A percentile compares a stretch with the other conserved stretches of the same genome.
Evolutionary conservation across 2,797 vertebrate species (phyloP).

Genomic region (Aldrovandia affinis): DNA sequence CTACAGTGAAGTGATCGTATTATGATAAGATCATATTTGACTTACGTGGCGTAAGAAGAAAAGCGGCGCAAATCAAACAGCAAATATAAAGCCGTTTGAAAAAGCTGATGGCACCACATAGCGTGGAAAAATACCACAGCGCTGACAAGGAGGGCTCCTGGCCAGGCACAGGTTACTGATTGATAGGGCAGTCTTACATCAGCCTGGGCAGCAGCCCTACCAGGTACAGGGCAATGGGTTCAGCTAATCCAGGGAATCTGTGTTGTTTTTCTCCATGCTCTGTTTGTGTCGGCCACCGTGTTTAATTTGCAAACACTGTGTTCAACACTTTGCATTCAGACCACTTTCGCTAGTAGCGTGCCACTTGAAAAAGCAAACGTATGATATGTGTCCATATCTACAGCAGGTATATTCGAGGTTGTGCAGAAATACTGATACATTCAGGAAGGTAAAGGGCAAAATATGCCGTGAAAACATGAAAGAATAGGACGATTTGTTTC

Average conservation of each 20-base stretch:
- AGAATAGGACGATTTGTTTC: conserved; percentile 6
- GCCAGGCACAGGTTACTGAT: neutral
- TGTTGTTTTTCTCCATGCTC: neutral
- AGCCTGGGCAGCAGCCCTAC: neutral
- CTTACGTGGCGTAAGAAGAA: neutral
- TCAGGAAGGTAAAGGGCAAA: neutral
- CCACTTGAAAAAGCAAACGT: neutral
- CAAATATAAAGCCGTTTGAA: neutral
- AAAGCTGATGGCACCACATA: neutral
- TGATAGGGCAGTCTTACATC: neutral
- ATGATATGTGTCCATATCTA: neutral
- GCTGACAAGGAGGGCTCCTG: neutral
- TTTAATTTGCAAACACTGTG: neutral
- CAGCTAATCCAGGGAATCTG: neutral
- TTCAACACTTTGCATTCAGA: neutral
- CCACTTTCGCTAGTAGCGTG: neutral
- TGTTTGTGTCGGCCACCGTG: neutral
- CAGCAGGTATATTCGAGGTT: neutral
- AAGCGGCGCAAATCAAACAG: neutral
- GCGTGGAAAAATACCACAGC: conserved; percentile 17
- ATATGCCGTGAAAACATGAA: neutral
- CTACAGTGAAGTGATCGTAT: neutral
- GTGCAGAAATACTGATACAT: neutral
- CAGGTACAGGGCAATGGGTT: neutral
- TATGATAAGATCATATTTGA: neutral